Evolutionary conservation across 2,113 vertebrate genomes (phyloP).

Genomic region (Poeciliopsis occidentalis): DNA sequence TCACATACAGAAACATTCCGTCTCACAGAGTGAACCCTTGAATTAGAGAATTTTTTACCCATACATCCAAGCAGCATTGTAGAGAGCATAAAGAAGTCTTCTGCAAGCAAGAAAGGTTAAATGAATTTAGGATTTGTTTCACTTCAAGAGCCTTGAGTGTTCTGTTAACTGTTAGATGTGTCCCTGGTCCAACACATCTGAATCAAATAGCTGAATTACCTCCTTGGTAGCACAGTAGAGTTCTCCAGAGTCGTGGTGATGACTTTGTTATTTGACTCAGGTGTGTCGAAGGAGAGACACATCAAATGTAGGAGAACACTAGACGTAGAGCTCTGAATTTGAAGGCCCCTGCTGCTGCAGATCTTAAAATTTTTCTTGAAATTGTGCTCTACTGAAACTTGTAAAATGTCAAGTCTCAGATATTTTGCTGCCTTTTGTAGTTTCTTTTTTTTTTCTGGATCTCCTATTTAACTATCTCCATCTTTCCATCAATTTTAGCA

Average conservation of each 20-base stretch:
- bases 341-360: too few relatives aligned
- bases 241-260: too few relatives aligned
- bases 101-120: slow-evolving; percentile 22
- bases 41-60: neutral
- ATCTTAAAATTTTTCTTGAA: neutral
- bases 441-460: neutral
- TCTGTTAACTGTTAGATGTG: too few relatives aligned
- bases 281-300: neutral
- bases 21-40: slow-evolving; percentile 20
- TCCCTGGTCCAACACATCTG: too few relatives aligned
- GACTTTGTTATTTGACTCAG: too few relatives aligned
- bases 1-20: slow-evolving; percentile 45
- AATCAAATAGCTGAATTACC: too few relatives aligned
- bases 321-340: too few relatives aligned
- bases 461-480: neutral
- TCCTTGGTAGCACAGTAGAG: too few relatives aligned
- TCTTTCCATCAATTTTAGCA: neutral
- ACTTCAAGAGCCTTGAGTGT: slow-evolving; percentile 3
- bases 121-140: slow-evolving; percentile 24
- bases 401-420: neutral
- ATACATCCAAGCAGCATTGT: slow-evolving; percentile 39
- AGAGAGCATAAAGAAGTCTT: slow-evolving; percentile 30
- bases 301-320: too few relatives aligned
- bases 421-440: neutral
- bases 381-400: neutral